A percentile compares a stretch with the other conserved stretches of the same genome.
Evolutionary conservation across 2,888 invertebrate species (phyloP).

Genomic region (Drosophila anceps): DNA sequence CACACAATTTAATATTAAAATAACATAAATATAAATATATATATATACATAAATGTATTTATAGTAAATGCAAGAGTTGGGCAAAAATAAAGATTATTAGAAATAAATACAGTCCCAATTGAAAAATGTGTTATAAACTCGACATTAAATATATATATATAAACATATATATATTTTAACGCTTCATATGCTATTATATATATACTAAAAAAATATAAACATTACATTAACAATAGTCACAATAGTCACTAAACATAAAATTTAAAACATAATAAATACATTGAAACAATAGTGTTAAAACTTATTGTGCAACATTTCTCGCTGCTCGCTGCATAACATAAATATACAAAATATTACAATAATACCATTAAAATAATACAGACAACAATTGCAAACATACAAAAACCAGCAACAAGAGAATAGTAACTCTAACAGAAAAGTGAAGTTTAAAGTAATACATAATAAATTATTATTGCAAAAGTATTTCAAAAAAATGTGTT

Average conservation of each 20-base stretch:
- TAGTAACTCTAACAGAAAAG: conserved; percentile 47
- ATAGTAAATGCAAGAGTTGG: conserved; percentile 42
- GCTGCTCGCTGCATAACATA: conserved; percentile 59
- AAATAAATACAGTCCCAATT: conserved; percentile 53
- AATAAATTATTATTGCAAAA: conserved; percentile 78
- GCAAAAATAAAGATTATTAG: conserved; percentile 41
- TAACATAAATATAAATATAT: conserved; percentile 38
- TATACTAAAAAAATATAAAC: conserved; percentile 42
- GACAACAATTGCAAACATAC: conserved; percentile 12
- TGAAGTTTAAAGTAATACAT: conserved; percentile 71
- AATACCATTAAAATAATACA: conserved; percentile 67
- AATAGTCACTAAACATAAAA: conserved; percentile 69
- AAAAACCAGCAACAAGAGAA: conserved; percentile 35
- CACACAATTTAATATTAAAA: conserved; percentile 40
- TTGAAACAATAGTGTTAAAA: conserved; percentile 37
- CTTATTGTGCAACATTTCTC: conserved; percentile 56
- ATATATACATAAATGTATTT: conserved; percentile 35
- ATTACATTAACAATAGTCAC: conserved; percentile 73
- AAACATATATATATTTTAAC: conserved; percentile 69
- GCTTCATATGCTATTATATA: conserved; percentile 76
- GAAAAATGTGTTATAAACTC: conserved; percentile 62
- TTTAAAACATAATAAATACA: conserved; percentile 33
- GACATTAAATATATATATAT: conserved; percentile 63
- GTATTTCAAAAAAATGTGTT: conserved; percentile 38
- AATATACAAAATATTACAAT: conserved; percentile 64